These are phyloP conservation scores for Melopsittacus undulatus DNA, from an alignment of 2,797 vertebrate species.

Conservation along the genomic window DNA sequence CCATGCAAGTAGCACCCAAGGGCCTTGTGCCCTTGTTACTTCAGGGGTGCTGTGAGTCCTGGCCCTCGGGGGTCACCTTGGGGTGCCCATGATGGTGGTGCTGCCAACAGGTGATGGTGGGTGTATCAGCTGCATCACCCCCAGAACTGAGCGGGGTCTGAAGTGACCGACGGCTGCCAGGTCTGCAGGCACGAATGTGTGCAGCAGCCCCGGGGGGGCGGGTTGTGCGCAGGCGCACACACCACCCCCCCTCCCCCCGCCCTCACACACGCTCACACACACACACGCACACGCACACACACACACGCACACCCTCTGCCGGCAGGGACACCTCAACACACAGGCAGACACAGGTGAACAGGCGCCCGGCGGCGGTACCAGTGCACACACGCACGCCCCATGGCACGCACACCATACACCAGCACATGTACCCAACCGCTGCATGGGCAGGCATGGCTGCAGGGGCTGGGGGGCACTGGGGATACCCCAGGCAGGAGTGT, in stretches of 20 bases:
- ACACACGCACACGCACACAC: not conserved
- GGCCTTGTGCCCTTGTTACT: not conserved
- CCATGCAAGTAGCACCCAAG: not conserved
- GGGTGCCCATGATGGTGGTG: rapidly evolving
- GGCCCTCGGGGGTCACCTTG: rapidly evolving
- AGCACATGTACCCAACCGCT: too few species aligned
- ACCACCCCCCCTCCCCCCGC: too few species aligned
- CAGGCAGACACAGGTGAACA: not conserved
- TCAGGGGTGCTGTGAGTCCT: rapidly evolving
- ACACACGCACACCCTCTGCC: not conserved
- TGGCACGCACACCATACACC: not conserved
- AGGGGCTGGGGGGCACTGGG: not conserved
- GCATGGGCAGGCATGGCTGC: not conserved
- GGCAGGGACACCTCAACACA: not conserved
- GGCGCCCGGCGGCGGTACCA: rapidly evolving
- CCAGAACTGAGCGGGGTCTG: rapidly evolving
- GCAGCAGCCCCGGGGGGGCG: rapidly evolving
- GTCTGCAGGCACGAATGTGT: not conserved
- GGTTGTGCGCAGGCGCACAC: rapidly evolving
- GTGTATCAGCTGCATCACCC: not conserved
- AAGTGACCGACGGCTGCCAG: not conserved
- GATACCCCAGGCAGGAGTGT: not conserved
- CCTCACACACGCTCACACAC: too few species aligned
- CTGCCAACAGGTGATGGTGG: not conserved
- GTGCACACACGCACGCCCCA: not conserved